phyloP scores from a whole-genome alignment of 2,113 vertebrate genomes.

The Ceyx cyanopectus region DNA sequence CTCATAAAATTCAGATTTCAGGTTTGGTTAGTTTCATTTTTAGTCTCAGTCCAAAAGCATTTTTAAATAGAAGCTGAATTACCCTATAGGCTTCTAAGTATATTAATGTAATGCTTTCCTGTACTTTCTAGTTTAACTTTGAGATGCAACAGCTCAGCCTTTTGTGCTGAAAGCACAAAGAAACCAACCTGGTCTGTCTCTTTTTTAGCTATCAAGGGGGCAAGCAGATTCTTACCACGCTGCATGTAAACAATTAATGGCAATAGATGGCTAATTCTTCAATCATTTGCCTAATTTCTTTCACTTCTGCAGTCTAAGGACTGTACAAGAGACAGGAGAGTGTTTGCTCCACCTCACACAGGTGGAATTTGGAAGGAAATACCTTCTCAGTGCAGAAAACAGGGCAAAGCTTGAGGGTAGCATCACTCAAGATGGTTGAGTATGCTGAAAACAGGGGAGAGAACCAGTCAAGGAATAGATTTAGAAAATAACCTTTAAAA shows the following conservation, averaged over 20 bases:
- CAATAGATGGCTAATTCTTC: neutral
- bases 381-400: neutral
- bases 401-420: neutral
- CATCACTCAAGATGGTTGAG: neutral
- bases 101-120: neutral
- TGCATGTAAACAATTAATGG: neutral
- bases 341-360: neutral
- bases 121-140: neutral
- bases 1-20: constrained; percentile 53
- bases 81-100: neutral
- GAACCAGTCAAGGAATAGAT: neutral
- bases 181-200: neutral
- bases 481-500: neutral
- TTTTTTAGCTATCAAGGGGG: neutral
- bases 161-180: neutral
- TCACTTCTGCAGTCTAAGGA: neutral
- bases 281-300: neutral
- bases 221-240: neutral
- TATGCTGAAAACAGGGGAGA: neutral
- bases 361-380: neutral
- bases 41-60: neutral
- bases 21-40: constrained; percentile 34
- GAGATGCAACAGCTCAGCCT: neutral
- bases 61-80: constrained; percentile 39
- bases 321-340: neutral